phyloP scores from a whole-genome alignment of 2,888 invertebrate species.

The Troides oblongomaculatus region DNA sequence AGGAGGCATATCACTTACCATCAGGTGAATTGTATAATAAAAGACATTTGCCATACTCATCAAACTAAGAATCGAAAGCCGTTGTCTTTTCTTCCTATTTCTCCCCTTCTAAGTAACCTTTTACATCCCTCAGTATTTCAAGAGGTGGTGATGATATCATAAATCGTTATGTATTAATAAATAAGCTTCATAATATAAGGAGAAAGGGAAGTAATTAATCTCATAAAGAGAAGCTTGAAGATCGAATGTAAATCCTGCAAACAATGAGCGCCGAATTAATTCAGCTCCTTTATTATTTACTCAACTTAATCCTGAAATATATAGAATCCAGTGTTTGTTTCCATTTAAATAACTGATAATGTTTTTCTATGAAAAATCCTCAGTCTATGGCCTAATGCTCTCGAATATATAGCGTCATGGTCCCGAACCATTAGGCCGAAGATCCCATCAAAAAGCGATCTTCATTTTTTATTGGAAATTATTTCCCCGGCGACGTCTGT shows the following conservation, averaged over 20 bases:
- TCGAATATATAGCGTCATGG: neutral
- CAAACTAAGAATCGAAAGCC: no score
- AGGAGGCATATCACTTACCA: no score
- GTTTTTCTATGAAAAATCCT: neutral
- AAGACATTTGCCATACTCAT: no score
- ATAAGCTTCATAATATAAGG: neutral
- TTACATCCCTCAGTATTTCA: neutral
- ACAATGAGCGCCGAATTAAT: slow-evolving; percentile 1
- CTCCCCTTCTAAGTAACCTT: neutral
- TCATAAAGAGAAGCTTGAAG: neutral
- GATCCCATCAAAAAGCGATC: slow-evolving; percentile 3
- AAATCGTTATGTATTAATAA: neutral
- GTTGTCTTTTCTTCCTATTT: no score
- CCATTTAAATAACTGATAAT: neutral
- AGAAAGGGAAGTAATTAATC: slow-evolving; percentile 1
- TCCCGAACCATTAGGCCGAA: neutral
- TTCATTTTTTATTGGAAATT: neutral
- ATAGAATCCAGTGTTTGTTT: neutral
- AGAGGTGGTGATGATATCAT: no score
- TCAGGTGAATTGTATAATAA: no score
- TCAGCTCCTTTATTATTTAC: neutral
- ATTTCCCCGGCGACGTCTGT: neutral
- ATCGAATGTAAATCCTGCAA: neutral
- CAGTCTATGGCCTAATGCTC: neutral
- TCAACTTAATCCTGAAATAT: neutral